Conservation (phyloP, 2,113 vertebrate species). For the Crotalus tigris region DNA sequence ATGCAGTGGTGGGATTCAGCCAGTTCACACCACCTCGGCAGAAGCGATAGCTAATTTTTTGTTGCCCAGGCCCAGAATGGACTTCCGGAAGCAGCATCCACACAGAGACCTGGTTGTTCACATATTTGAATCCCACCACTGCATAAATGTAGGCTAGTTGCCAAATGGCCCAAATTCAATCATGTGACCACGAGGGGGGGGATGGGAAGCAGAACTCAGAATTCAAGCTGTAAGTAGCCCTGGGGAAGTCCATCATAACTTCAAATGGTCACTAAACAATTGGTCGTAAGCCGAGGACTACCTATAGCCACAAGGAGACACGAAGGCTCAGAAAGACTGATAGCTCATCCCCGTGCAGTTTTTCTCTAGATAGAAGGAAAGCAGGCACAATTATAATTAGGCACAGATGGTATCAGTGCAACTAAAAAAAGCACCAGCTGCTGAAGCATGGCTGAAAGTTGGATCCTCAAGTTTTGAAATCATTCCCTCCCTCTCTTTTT, state of each 20-base stretch:
- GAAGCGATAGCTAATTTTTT: no score
- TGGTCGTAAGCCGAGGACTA: background rate
- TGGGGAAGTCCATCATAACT: background rate
- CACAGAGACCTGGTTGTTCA: no score
- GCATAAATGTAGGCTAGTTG: background rate
- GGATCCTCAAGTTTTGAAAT: constrained; percentile 3
- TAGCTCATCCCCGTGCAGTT: background rate
- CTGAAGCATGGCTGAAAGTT: constrained; percentile 4
- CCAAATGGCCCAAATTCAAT: background rate
- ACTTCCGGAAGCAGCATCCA: no score
- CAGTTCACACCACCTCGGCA: no score
- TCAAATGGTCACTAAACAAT: background rate
- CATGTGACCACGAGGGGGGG: background rate
- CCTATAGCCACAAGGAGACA: background rate
- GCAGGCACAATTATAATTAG: constrained; percentile 8
- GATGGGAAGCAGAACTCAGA: no score
- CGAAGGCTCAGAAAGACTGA: background rate
- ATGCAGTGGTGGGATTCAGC: no score
- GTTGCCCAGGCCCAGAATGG: no score
- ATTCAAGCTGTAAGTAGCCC: background rate
- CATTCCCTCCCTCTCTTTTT: background rate
- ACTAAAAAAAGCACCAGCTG: constrained; percentile 24
- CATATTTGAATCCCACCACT: no score
- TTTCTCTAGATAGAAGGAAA: constrained; percentile 10
- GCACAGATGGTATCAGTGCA: constrained; percentile 19